Conservation (phyloP, 2,113 vertebrate genomes). For the Physeter macrocephalus region DNA sequence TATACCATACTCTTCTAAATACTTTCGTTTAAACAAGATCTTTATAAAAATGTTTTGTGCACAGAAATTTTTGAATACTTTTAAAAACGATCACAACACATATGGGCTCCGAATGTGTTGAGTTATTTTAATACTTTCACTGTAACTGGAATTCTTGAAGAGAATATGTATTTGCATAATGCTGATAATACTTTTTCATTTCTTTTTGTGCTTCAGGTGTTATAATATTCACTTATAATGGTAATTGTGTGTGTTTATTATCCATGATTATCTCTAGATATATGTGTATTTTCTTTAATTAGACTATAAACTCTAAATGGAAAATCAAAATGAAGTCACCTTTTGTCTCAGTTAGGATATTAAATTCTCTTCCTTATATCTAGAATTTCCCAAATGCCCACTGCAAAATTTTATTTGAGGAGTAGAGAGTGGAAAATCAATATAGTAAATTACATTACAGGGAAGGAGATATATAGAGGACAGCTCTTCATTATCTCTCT, state of each 20-base stretch:
- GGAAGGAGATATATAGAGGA: not conserved
- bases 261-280: conserved; percentile 44
- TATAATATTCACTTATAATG: conserved; percentile 13
- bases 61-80: conserved; percentile 19
- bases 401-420: not conserved
- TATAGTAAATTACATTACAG: not conserved
- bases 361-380: not conserved
- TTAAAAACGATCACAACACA: not conserved
- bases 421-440: not conserved
- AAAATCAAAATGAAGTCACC: conserved; percentile 44
- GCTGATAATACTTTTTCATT: not conserved
- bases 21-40: conserved; percentile 38
- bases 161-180: conserved; percentile 27
- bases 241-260: conserved; percentile 46
- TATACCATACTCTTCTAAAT: not conserved
- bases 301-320: conserved; percentile 42
- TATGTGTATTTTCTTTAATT: conserved; percentile 51
- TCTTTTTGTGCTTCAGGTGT: not conserved
- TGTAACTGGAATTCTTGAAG: not conserved
- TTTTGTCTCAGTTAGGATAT: not conserved
- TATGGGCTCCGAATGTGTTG: not conserved
- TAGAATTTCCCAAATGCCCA: not conserved
- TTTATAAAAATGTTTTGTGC: conserved; percentile 35
- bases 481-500: not conserved
- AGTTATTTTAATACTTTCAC: conserved; percentile 47